A percentile compares a stretch with the other conserved stretches of the same genome.
These are phyloP conservation scores for Nerophis ophidion DNA, from an alignment of 2,113 vertebrate species.

Conservation along the genomic window DNA sequence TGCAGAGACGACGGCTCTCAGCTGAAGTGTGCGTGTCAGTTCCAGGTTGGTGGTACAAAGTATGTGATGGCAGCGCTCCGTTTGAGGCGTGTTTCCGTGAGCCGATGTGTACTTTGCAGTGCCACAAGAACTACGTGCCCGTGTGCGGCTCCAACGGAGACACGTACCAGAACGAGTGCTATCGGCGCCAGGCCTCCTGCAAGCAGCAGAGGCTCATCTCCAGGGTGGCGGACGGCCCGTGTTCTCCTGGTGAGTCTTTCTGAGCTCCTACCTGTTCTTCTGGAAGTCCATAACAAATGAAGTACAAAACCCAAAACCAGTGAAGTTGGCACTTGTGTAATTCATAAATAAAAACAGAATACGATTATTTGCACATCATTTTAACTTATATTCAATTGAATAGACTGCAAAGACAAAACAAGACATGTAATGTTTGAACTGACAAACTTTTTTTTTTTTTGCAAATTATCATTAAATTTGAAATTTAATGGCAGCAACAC, in stretches of 20 bases:
- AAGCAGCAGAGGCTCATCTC: slow-evolving; percentile 89
- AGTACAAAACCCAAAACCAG: too few species aligned
- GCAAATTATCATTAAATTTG: too few species aligned
- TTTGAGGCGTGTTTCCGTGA: neutral
- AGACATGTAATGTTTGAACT: too few species aligned
- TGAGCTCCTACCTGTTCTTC: too few species aligned
- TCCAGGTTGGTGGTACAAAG: slow-evolving; percentile 75
- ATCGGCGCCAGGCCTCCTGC: slow-evolving; percentile 88
- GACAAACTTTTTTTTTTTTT: too few species aligned
- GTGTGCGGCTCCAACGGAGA: slow-evolving; percentile 96
- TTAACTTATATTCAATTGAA: too few species aligned
- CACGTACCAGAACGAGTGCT: slow-evolving; percentile 96
- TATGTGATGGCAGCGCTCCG: neutral
- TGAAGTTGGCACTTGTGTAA: too few species aligned
- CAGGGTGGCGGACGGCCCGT: slow-evolving; percentile 81
- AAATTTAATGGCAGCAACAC: too few species aligned
- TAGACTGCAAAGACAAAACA: too few species aligned
- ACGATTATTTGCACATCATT: too few species aligned
- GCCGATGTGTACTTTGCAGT: slow-evolving; percentile 61
- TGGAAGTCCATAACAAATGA: too few species aligned
- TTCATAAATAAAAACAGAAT: too few species aligned
- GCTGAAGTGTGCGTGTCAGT: slow-evolving; percentile 89
- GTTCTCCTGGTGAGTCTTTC: slow-evolving; percentile 76
- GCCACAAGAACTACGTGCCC: slow-evolving; percentile 89
- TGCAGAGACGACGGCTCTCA: slow-evolving; percentile 87